Evolutionary conservation across 1,140 invertebrate genomes (phyloP).

Genomic region (Trypoxylus dichotomus): DNA sequence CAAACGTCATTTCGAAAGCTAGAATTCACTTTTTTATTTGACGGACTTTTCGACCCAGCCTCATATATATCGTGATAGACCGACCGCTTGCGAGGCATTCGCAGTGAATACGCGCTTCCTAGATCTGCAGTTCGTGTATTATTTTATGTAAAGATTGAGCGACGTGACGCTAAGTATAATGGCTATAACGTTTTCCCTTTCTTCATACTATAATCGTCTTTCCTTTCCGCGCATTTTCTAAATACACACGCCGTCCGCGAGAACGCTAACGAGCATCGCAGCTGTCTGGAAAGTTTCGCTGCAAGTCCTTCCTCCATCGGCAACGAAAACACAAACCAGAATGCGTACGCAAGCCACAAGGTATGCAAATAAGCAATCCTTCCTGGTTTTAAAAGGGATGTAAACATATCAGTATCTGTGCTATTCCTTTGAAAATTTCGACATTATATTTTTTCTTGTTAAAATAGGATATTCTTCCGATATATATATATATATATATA

Average conservation of each 20-base stretch:
- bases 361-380: slow-evolving; percentile 16
- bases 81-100: not conserved
- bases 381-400: not conserved
- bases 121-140: not conserved
- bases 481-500: no score
- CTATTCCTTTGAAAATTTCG: not conserved
- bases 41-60: no score
- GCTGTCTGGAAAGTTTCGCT: slow-evolving; percentile 19
- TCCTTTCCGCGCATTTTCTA: not conserved
- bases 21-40: no score
- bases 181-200: not conserved
- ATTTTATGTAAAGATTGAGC: not conserved
- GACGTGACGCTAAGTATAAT: not conserved
- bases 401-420: not conserved
- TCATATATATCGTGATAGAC: not conserved
- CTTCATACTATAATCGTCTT: not conserved
- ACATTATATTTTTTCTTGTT: no score
- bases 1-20: no score
- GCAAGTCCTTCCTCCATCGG: not conserved
- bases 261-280: not conserved
- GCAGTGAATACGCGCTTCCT: not conserved
- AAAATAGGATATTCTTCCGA: no score
- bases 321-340: slow-evolving; percentile 16
- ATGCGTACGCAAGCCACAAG: not conserved
- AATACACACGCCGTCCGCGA: not conserved